Evolutionary conservation across 2,888 invertebrate genomes (phyloP).

Genomic region (Nomada hirtipes): DNA sequence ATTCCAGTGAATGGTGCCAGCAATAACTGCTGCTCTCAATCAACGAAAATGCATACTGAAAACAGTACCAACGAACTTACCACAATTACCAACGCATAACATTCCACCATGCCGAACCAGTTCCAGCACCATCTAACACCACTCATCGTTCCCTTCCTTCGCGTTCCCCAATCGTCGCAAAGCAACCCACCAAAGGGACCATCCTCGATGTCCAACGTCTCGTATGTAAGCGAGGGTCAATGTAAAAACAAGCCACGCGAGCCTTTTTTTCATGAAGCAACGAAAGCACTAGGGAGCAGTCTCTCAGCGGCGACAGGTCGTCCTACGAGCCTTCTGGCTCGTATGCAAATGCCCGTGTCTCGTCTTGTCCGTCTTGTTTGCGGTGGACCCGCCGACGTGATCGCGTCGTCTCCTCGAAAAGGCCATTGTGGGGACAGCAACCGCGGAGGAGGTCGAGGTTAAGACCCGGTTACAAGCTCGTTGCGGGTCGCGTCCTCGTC

Average conservation of each 20-base stretch:
- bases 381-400: slow-evolving; percentile 21
- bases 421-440: slow-evolving; percentile 50
- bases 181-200: neutral
- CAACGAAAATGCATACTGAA: too few species aligned
- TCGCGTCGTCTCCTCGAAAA: slow-evolving; percentile 41
- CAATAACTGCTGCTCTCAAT: too few species aligned
- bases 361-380: slow-evolving; percentile 56
- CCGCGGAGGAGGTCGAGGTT: slow-evolving; percentile 69
- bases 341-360: slow-evolving; percentile 57
- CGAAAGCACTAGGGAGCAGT: neutral
- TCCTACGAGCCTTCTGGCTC: slow-evolving; percentile 54
- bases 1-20: too few species aligned
- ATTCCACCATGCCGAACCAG: too few species aligned
- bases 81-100: too few species aligned
- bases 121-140: neutral
- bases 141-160: neutral
- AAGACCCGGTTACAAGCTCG: slow-evolving; percentile 65
- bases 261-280: neutral
- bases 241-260: neutral
- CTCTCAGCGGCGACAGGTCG: slow-evolving; percentile 57
- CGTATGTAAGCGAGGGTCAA: neutral
- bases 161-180: neutral
- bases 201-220: neutral
- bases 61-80: too few species aligned
- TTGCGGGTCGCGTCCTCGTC: slow-evolving; percentile 76